Base-by-base conservation (phyloP, 2,113 vertebrate species). In the Acanthochromis polyacanthus region DNA sequence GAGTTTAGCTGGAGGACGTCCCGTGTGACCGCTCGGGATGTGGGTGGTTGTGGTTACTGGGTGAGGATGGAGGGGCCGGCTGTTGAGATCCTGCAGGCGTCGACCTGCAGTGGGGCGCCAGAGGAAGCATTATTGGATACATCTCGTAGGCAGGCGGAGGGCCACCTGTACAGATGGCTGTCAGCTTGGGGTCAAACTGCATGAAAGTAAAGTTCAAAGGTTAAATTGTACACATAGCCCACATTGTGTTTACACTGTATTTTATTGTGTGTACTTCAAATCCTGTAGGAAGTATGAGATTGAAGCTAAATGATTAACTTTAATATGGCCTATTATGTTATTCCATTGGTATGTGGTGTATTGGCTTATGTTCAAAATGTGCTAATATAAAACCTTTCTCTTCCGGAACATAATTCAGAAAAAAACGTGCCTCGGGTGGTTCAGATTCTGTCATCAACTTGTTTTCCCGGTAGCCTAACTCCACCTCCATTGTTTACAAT, bases 171-270 rank as follows among this genome's bases (percentile, higher is more conserved):
- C 75, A 71, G 3, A 80, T 0, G 1, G 11, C 36, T 3, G 74
- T 68, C 65, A 77, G 19, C 55, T 79, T 88, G 17, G 90, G 90
- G 72, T 92, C 90, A 71, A 92, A 85, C 92, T 93, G 77, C 28
- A 70, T 38, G 40, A 69, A 62, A 53, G 22, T 2, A 19, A 77
- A 71, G 22, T 59, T 56, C 12, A 66, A 23, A 72, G 10, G 16
- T 17, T 50, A 50, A 50, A 43, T 15, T 30, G 22, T 15, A 43
- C 40, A 43, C 30, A 6, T 30, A 30, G 30, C 5, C 30, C 30
- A 30, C 40, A 43, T 2, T 43, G 40, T 43, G 11, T 1, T 43
- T 14, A 43, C 40, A 15, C 40, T 15, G 11, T 5, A 12, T 43
- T 43, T 43, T 43, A 43, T 43, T 14, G 14, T 32, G 25, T 10